Percentiles rank a stretch among this genome's conserved stretches.
Evolutionary conservation across 2,888 invertebrate species (phyloP).

Genomic region (Neria commutata): DNA sequence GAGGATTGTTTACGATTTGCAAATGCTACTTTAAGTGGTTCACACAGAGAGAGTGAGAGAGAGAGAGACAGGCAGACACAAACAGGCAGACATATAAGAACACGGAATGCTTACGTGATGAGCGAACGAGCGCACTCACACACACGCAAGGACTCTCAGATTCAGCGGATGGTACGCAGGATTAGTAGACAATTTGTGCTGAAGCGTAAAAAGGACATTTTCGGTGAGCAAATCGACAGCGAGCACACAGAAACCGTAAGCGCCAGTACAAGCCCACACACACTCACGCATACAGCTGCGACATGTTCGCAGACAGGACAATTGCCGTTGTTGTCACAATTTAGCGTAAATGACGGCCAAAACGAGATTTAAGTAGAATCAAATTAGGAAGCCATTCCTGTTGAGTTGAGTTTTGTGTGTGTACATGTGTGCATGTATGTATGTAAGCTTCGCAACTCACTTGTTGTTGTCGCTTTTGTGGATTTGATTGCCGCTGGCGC

Average conservation of each 20-base stretch:
- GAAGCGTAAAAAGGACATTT: no score
- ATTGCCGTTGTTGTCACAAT: slow-evolving; percentile 8
- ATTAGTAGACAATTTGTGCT: no score
- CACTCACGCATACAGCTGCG: neutral
- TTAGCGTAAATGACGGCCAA: slow-evolving; percentile 43
- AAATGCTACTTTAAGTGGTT: neutral
- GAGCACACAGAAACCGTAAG: neutral
- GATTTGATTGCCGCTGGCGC: neutral
- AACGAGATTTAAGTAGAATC: slow-evolving; percentile 56
- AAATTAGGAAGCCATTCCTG: slow-evolving; percentile 47
- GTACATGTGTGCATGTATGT: neutral
- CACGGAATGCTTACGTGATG: neutral
- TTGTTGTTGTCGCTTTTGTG: no score
- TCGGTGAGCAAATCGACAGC: slow-evolving; percentile 10
- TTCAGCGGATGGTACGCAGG: neutral
- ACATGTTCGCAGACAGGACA: slow-evolving; percentile 1
- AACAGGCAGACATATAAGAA: neutral
- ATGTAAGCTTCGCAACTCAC: neutral
- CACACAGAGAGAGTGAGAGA: neutral
- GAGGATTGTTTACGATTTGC: neutral
- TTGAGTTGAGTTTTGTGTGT: neutral
- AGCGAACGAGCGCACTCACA: neutral
- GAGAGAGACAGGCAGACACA: neutral
- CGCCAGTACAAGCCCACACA: neutral
- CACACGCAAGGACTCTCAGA: neutral